Base-by-base conservation (phyloP, 2,113 vertebrate genomes). In the Carassius auratus region DNA sequence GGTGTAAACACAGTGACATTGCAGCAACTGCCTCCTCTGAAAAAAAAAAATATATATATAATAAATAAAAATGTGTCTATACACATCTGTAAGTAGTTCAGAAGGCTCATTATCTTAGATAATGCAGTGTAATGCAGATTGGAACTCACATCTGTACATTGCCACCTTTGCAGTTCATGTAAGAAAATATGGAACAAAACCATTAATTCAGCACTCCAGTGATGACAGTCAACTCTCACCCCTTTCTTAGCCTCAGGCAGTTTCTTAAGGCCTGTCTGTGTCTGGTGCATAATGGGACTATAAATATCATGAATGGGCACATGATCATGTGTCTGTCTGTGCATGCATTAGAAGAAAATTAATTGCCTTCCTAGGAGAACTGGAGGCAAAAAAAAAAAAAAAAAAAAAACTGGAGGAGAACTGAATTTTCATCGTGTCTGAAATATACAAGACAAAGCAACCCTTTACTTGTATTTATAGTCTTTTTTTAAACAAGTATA, bases 341-440 rank as follows among this genome's bases (percentile, higher is more conserved):
- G 5, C 71, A 74, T 48, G 71, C 42, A 23, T 75, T 23, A 8
- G 42, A 5, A 75, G 42, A 45, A 75, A 75, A 75, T 8, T 12
- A 75, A 48, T 75, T 75, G 71, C 13, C 42, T 75, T 75, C 71
- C 42, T 48, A 5, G 71, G 42, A 75, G 21, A 75, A 48, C 42
- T 6, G 21, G 42, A 8, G 21, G 30, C 30, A 30, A 30, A 30
- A 30, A 30, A 30, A 21, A 3, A 33, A 23, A 19, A 21, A 8
- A 68, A 19, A 15, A 8, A 38, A 17, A 42, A 21, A 6, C 17
- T 30, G 30, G 30, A 30, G 30, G 30, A 30, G 30, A 30, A 30
- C 1, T 30, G 30, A 30, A 12, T 21, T 71, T 71, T 10, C 17
- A 71, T 21, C 5, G 19, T 10, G 36, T 42, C 17, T 71, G 36